Conservation (phyloP, 1,140 invertebrate species). For the Drosophila biarmipes region DNA sequence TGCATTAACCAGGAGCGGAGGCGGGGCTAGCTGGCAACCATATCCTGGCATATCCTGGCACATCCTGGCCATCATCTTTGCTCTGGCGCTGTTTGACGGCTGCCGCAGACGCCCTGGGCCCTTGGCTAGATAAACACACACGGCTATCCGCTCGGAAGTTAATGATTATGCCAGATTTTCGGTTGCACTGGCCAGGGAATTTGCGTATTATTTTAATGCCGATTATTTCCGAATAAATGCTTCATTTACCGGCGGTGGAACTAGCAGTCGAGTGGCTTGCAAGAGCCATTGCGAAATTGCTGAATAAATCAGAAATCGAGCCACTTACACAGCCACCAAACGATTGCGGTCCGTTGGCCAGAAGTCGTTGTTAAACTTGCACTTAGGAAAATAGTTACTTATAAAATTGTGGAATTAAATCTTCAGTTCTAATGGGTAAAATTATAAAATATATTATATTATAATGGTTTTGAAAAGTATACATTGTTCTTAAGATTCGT, state of each 20-base stretch:
- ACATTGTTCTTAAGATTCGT: too few species aligned
- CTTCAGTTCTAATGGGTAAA: too few species aligned
- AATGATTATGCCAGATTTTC: constrained; percentile 50
- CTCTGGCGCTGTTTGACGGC: constrained; percentile 23
- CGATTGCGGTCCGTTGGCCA: constrained; percentile 18
- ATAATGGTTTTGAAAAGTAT: too few species aligned
- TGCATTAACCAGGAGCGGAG: constrained; percentile 14
- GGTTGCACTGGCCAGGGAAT: constrained; percentile 14
- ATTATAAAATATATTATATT: too few species aligned
- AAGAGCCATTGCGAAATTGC: constrained; percentile 16
- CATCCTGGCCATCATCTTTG: constrained; percentile 46
- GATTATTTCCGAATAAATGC: constrained; percentile 21
- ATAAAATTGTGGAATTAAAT: too few species aligned
- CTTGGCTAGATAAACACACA: constrained; percentile 30
- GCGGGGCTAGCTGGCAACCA: constrained; percentile 1
- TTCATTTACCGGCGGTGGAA: background rate
- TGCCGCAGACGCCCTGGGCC: constrained; percentile 12
- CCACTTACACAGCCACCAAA: constrained; percentile 25
- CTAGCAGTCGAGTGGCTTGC: constrained; percentile 2
- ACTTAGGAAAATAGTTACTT: constrained; percentile 1
- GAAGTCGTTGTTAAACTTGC: background rate
- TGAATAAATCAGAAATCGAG: constrained; percentile 22
- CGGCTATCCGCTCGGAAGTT: constrained; percentile 32
- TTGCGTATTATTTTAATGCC: constrained; percentile 27
- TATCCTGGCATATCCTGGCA: background rate